Evolutionary conservation across 2,797 vertebrate genomes (phyloP).

Genomic region (Pogoniulus pusillus): DNA sequence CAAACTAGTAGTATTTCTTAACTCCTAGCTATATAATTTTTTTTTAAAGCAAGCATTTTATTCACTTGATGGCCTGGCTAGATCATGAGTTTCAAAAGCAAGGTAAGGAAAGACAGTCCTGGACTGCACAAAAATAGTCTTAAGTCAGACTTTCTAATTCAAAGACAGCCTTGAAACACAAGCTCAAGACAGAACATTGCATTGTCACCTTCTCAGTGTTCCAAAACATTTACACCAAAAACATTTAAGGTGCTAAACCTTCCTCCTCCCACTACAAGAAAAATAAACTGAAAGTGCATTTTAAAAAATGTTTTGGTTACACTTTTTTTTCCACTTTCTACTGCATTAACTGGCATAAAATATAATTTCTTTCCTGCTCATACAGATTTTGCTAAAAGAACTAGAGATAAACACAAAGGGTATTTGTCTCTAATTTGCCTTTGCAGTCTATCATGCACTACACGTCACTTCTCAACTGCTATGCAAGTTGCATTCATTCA

Average conservation of each 20-base stretch:
- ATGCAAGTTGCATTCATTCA: neutral
- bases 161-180: neutral
- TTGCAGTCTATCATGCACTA: neutral
- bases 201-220: neutral
- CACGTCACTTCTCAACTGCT: neutral
- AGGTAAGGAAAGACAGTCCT: neutral
- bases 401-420: neutral
- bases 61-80: neutral
- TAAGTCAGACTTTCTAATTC: neutral
- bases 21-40: neutral
- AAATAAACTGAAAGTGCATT: neutral
- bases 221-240: constrained; percentile 18
- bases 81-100: neutral
- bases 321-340: neutral
- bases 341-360: neutral
- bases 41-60: neutral
- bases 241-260: neutral
- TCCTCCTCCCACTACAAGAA: neutral
- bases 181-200: neutral
- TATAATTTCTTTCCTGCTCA: neutral
- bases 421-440: neutral
- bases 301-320: neutral
- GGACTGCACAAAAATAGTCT: neutral
- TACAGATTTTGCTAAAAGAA: neutral
- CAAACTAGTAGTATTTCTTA: neutral